Percentiles rank a stretch among this genome's conserved stretches.
phyloP scores from a whole-genome alignment of 2,888 invertebrate species.

The Drosophila incognita region DNA sequence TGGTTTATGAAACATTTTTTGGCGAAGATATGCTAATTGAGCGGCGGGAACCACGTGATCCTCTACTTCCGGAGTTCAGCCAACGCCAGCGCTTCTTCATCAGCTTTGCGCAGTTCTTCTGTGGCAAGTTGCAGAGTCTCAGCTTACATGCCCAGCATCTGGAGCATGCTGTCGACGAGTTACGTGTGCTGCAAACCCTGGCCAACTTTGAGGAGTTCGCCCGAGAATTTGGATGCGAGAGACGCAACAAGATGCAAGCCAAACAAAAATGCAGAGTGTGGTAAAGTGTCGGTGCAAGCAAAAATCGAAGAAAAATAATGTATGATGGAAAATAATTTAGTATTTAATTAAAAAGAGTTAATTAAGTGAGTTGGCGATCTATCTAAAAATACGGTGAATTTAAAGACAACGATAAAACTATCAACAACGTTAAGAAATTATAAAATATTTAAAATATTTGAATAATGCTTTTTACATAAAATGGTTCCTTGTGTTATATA shows the following conservation, averaged over 20 bases:
- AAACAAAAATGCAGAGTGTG: constrained; percentile 77
- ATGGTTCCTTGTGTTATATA: background rate
- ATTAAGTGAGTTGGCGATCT: background rate
- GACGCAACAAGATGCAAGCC: constrained; percentile 80
- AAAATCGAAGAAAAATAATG: background rate
- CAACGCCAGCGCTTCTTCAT: constrained; percentile 81
- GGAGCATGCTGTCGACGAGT: constrained; percentile 80
- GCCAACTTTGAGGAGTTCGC: constrained; percentile 83
- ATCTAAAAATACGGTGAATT: background rate
- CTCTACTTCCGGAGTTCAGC: constrained; percentile 70
- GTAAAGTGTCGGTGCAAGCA: constrained; percentile 47
- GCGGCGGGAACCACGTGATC: constrained; percentile 55
- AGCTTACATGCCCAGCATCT: constrained; percentile 57
- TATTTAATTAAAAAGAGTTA: background rate
- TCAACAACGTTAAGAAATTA: background rate
- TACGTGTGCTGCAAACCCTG: constrained; percentile 80
- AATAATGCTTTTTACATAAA: background rate
- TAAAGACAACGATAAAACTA: background rate
- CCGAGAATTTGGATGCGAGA: constrained; percentile 74
- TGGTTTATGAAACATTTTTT: constrained; percentile 79
- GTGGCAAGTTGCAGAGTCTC: constrained; percentile 74
- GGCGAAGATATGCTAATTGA: constrained; percentile 46
- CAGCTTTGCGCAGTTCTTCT: constrained; percentile 82
- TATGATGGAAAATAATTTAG: background rate
- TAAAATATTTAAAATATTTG: background rate